Evolutionary conservation across 2,888 invertebrate species (phyloP), one percentile per base, ranked within the genome.

Genomic region (Catocala sponsa): DNA sequence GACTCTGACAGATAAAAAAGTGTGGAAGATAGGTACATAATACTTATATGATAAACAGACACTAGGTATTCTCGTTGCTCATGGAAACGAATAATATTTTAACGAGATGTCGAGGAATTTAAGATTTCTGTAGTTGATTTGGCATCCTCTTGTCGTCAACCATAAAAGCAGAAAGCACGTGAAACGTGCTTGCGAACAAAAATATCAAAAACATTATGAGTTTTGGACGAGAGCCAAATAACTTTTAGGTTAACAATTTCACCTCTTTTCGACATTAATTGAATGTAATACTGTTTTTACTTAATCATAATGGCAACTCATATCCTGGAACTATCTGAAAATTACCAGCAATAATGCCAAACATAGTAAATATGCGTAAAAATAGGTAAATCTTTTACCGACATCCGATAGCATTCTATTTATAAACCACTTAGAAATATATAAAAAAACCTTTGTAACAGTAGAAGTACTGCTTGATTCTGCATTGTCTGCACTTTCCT

Each of bases 131-230:
- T 60, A 59, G 62, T 60, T 63, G 61, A 72, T 65, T 77, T 69
- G 72, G 79, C 81, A 81, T 79, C 69, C 63, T 58, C 66, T 83
- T 86, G 68, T 84, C 82, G 68, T 90, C 82, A 78, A 81, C 90
- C 89, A 81, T 90, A 91, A 85, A 92, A 87, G 90, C 89, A 85
- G 84, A 90, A 89, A 88, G 83, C 84, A 84, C 74, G 79, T 79
- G 85, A 88, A 91, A 87, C 84, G 89, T 88, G 86, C 86, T 87
- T 84, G 77, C 49, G 91, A 88, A 91, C 90, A 85, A 83, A 93
- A 92, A 94, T 94, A 94, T 88, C 90, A 86, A 89, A 93, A 93
- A 92, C 89, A 92, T 83, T 85, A 83, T 74, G 68, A 75, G 78
- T 79, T 77, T 86, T 92, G 93, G 94, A 88, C 63, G 47, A 61